These are phyloP conservation scores for Siderastrea radians DNA, from an alignment of 92 coral and sea anemone genomes.

Conservation along the genomic window DNA sequence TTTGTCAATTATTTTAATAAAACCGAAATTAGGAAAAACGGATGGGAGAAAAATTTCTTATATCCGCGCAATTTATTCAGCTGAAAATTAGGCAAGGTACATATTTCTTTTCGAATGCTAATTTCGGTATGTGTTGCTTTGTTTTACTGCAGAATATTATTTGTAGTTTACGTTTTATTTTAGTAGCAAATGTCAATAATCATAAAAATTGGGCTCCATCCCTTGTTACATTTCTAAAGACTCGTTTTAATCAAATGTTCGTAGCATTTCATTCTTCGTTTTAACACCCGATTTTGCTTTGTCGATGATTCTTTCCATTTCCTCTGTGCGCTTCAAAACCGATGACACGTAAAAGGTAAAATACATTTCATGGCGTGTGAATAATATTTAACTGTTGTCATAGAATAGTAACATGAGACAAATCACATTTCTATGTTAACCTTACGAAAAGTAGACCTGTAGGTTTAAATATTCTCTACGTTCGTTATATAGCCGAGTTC, in stretches of 20 bases:
- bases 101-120: conserved; percentile 4
- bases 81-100: not conserved
- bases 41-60: not conserved
- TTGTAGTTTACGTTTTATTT: not conserved
- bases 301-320: not conserved
- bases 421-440: too few species aligned
- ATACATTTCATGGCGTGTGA: too few species aligned
- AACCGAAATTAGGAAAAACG: not conserved
- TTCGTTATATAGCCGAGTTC: too few species aligned
- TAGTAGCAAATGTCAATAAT: not conserved
- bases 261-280: not conserved
- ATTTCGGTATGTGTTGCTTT: not conserved
- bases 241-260: not conserved
- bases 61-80: not conserved
- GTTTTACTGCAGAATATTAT: not conserved
- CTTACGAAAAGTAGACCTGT: too few species aligned
- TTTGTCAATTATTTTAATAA: not conserved
- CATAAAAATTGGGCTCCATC: not conserved
- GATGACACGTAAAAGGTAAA: not conserved
- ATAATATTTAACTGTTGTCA: too few species aligned
- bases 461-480: too few species aligned
- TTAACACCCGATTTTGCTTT: not conserved
- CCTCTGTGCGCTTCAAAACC: not conserved
- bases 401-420: too few species aligned
- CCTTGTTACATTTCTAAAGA: not conserved